These are phyloP conservation scores for Rhinoraja longicauda DNA, from an alignment of 2,797 vertebrate genomes.

Conservation along the genomic window DNA sequence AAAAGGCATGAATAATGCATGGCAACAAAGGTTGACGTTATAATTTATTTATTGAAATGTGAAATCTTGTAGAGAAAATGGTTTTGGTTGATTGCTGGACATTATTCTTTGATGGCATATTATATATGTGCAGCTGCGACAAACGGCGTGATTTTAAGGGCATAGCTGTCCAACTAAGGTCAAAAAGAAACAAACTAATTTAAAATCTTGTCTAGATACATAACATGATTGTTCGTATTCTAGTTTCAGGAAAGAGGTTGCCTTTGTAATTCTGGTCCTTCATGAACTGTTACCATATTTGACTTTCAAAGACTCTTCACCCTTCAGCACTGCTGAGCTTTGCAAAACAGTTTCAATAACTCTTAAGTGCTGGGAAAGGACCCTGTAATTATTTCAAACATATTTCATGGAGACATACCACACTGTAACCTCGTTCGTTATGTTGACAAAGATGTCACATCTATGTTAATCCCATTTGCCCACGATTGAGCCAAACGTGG, in stretches of 20 bases:
- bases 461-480: too few species aligned
- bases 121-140: neutral
- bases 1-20: constrained; percentile 8
- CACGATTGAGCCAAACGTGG: too few species aligned
- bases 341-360: too few species aligned
- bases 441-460: too few species aligned
- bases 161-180: neutral
- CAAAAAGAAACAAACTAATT: neutral
- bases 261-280: neutral
- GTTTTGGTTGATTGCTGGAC: neutral
- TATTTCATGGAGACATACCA: too few species aligned
- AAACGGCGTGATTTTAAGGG: neutral
- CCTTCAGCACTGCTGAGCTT: neutral
- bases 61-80: neutral
- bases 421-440: too few species aligned
- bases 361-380: neutral
- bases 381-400: too few species aligned
- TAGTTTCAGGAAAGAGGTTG: neutral
- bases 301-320: neutral
- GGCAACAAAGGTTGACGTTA: neutral
- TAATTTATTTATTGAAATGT: constrained; percentile 24
- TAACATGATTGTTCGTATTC: neutral
- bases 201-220: neutral
- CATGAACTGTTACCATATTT: neutral
- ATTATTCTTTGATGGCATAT: neutral